Evolutionary conservation across 35 echinoderm and acorn worm genomes (phyloP).

Genomic region (Apostichopus californicus): DNA sequence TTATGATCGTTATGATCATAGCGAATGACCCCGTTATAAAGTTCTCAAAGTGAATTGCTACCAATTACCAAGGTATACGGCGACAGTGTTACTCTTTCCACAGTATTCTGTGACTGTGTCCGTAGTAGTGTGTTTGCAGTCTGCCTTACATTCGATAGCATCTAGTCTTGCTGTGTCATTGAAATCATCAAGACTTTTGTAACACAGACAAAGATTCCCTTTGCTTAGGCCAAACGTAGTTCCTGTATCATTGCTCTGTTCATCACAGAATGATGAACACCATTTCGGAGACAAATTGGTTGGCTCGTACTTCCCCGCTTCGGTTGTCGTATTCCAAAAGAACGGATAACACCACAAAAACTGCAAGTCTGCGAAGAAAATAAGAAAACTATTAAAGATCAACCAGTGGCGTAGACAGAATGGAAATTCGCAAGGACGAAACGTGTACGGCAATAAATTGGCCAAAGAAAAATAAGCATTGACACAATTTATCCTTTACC

Average conservation of each 20-base stretch:
- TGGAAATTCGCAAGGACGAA: too few species aligned
- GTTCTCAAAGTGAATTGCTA: background rate
- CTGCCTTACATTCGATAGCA: background rate
- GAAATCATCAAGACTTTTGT: background rate
- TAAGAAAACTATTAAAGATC: too few species aligned
- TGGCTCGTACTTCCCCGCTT: background rate
- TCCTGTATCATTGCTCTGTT: background rate
- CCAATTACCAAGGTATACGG: background rate
- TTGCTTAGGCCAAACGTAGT: background rate
- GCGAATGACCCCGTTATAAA: background rate
- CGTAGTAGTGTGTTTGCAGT: background rate
- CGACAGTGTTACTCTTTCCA: background rate
- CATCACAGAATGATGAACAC: background rate
- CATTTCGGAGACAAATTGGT: background rate
- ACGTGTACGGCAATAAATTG: too few species aligned
- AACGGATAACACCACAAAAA: too few species aligned
- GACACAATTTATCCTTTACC: too few species aligned
- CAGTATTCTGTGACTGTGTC: background rate
- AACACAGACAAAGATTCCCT: background rate
- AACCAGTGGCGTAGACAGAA: too few species aligned
- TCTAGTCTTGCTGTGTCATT: background rate
- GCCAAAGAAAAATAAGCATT: too few species aligned
- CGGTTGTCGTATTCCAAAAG: too few species aligned
- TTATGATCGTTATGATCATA: too few species aligned
- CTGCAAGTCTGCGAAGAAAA: too few species aligned